Evolutionary conservation across 53 echinoderm and acorn worm genomes (phyloP).

Genomic region (Astropecten irregularis): DNA sequence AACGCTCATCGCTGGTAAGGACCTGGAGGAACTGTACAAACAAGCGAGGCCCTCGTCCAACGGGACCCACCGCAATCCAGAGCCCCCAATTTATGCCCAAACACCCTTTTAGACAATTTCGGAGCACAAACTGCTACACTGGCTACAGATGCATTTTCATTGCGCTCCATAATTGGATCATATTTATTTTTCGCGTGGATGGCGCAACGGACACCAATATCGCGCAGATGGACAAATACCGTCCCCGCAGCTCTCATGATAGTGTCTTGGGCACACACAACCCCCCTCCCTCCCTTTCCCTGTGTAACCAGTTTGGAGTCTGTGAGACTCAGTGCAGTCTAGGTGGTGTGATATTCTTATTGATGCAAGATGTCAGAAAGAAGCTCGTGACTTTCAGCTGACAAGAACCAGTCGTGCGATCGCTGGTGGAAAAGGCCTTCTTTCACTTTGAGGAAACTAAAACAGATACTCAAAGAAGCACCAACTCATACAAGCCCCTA

Average conservation of each 20-base stretch:
- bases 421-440: too few relatives aligned
- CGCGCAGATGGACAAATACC: constrained; percentile 46
- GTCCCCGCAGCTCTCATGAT: too few relatives aligned
- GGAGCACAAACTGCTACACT: constrained; percentile 7
- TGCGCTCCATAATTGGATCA: constrained; percentile 43
- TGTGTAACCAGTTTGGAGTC: too few relatives aligned
- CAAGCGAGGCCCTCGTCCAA: not conserved
- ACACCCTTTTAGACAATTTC: constrained; percentile 48
- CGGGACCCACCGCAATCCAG: constrained; percentile 19
- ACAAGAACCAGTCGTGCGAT: constrained; percentile 16
- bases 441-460: too few relatives aligned
- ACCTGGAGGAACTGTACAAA: constrained; percentile 32
- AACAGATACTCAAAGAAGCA: too few relatives aligned
- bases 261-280: too few relatives aligned
- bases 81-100: constrained; percentile 32
- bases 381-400: constrained; percentile 24
- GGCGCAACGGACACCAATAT: constrained; percentile 22
- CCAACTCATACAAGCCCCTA: too few relatives aligned
- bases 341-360: not conserved
- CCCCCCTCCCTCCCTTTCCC: too few relatives aligned
- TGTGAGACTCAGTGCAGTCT: too few relatives aligned
- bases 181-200: constrained; percentile 39
- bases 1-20: not conserved
- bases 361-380: constrained; percentile 15
- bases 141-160: constrained; percentile 13